Percentiles rank a stretch among this genome's conserved stretches.
Conservation (phyloP, 2,888 invertebrate genomes). For the Acleris sparsana region DNA sequence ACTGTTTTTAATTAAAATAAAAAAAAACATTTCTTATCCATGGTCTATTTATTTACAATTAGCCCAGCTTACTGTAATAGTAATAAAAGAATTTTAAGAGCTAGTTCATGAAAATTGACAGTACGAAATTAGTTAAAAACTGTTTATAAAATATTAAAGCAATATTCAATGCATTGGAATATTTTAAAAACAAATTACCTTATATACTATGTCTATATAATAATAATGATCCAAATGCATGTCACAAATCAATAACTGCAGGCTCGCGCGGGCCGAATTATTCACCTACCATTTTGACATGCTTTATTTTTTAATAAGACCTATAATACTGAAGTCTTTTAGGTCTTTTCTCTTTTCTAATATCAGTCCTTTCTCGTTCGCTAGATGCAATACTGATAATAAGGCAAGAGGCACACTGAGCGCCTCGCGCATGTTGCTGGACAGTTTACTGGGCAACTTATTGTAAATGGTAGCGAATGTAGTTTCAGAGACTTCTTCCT, state of each 20-base stretch:
- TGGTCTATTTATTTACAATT: slow-evolving; percentile 36
- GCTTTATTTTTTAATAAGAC: slow-evolving; percentile 57
- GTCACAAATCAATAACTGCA: not conserved
- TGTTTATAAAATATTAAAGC: slow-evolving; percentile 52
- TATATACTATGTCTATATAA: slow-evolving; percentile 9
- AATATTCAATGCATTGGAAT: slow-evolving; percentile 21
- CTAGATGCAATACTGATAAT: slow-evolving; percentile 91
- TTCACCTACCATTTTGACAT: not conserved
- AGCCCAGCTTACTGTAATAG: slow-evolving; percentile 33
- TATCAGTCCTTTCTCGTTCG: slow-evolving; percentile 89
- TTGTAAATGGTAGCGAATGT: slow-evolving; percentile 84
- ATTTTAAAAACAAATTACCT: slow-evolving; percentile 33
- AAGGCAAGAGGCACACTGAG: slow-evolving; percentile 91
- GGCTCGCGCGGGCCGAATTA: not conserved
- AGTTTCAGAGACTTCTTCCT: slow-evolving; percentile 69
- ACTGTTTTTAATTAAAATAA: slow-evolving; percentile 46
- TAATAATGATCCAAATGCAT: slow-evolving; percentile 7
- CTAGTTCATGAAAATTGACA: slow-evolving; percentile 39
- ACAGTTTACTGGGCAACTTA: slow-evolving; percentile 81
- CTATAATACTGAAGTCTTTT: slow-evolving; percentile 79
- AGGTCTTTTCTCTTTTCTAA: slow-evolving; percentile 78
- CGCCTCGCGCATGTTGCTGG: slow-evolving; percentile 86
- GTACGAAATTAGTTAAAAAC: slow-evolving; percentile 46
- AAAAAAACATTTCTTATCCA: slow-evolving; percentile 52
- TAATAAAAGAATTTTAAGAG: slow-evolving; percentile 34